phyloP scores from a whole-genome alignment of 2,888 invertebrate genomes.

The Chrysina gloriosa region DNA sequence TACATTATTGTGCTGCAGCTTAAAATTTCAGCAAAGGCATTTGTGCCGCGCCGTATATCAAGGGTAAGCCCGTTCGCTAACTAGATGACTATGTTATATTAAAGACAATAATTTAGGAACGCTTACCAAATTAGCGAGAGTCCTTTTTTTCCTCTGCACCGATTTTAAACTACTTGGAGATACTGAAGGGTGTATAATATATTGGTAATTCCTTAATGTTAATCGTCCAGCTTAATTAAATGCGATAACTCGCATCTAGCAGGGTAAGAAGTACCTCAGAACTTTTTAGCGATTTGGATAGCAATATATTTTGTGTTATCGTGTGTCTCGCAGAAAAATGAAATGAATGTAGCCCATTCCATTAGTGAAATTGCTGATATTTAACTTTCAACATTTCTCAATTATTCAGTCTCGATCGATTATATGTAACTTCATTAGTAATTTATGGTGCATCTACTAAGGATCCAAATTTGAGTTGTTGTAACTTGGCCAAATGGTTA shows the following conservation, averaged over 20 bases:
- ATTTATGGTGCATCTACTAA: no score
- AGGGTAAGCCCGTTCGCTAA: slow-evolving; percentile 54
- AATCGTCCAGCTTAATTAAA: slow-evolving; percentile 14
- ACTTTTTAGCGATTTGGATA: no score
- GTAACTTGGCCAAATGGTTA: no score
- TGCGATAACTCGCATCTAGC: slow-evolving; percentile 1
- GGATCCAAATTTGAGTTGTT: no score
- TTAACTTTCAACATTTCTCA: no score
- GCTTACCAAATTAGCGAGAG: slow-evolving; percentile 29
- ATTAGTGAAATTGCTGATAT: no score
- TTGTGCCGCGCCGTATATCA: slow-evolving; percentile 56
- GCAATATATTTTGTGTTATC: no score
- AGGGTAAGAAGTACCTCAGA: not conserved
- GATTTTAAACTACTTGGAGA: slow-evolving; percentile 19
- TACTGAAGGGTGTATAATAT: not conserved
- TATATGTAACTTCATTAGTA: no score
- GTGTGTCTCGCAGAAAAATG: no score
- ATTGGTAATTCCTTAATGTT: slow-evolving; percentile 7
- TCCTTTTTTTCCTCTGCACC: not conserved
- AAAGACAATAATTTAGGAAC: slow-evolving; percentile 42
- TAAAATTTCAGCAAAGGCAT: slow-evolving; percentile 60
- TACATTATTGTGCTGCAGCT: slow-evolving; percentile 56
- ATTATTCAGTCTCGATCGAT: no score
- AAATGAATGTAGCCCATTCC: no score
- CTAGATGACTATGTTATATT: slow-evolving; percentile 57